Base-by-base conservation (phyloP, 1,140 invertebrate species). In the Whitmania pigra region DNA sequence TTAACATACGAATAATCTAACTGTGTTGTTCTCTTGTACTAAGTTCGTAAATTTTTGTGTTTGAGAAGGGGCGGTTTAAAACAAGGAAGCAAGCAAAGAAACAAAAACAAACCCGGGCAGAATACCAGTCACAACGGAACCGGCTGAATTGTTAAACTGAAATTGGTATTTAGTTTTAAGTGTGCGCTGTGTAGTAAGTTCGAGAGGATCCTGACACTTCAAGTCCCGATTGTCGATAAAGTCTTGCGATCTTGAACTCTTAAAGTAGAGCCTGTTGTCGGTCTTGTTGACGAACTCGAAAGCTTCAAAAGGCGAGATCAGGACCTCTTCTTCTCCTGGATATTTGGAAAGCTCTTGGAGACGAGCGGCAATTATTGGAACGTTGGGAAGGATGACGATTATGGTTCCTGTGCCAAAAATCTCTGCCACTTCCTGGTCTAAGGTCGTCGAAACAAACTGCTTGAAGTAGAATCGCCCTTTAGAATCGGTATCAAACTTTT, bases 281-380 rank as follows among this genome's bases (percentile, higher is more conserved):
- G 29, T 40, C n/a, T 29, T 40, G 17, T 68, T 68, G 25, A 68
- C 11, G 18, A 68, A 31, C 11, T 68, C 29, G n/a, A 68, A 68
- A n/a, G 29, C 31, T 68, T 68, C 67, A 36, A 68, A 68, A 7
- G 67, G 67, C 5, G 67, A 40, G 6, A 68, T 68, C 67, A 68
- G 27, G 11, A 68, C 67, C n/a, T 68, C 67, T 68, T 68, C 67
- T 17, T 68, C 67, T 17, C 29, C 31, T 0, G n/a, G n/a, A n/a
- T 36, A 36, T 5, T n/a, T n/a, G 29, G 67, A 68, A 2, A 68
- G n/a, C 17, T 68, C 40, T 20, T 36, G 11, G 29, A 68, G 29
- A 1, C 1, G 5, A 25, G 67, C 67, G 31, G 29, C 67, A 0
- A 68, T 9, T 29, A 68, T 20, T 0, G 67, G 29, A 20, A 40